phyloP scores from a whole-genome alignment of 2,888 invertebrate species.

The Meganola albula region DNA sequence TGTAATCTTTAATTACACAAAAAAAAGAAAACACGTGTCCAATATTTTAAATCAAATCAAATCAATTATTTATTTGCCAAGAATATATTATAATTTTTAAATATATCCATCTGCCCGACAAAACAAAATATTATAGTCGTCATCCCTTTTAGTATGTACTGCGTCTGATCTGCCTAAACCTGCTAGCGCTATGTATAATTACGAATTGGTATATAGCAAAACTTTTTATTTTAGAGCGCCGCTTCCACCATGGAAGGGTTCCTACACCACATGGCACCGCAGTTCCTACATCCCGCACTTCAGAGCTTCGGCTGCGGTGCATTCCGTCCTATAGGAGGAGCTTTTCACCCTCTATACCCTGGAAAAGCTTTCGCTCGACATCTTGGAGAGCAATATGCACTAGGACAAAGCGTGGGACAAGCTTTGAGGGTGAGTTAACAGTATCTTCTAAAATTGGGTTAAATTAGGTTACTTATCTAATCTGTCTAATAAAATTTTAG shows the following conservation, averaged over 20 bases:
- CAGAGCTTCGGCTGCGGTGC: conserved; percentile 75
- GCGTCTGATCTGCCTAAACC: too few species aligned
- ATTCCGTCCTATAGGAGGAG: conserved; percentile 70
- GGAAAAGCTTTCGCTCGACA: conserved; percentile 72
- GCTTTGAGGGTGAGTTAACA: conserved; percentile 56
- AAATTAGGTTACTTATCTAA: neutral
- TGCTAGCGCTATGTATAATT: neutral
- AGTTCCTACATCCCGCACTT: conserved; percentile 72
- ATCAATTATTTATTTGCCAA: too few species aligned
- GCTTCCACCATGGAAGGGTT: conserved; percentile 64
- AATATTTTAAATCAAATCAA: too few species aligned
- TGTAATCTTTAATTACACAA: too few species aligned
- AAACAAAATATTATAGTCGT: too few species aligned
- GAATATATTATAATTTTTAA: too few species aligned
- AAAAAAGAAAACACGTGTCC: too few species aligned
- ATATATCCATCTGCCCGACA: too few species aligned
- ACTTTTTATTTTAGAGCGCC: conserved; percentile 27
- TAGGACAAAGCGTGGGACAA: conserved; percentile 70
- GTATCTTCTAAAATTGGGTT: neutral
- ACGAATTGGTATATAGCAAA: neutral
- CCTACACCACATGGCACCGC: conserved; percentile 74
- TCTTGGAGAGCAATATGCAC: conserved; percentile 69
- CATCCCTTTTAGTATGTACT: too few species aligned
- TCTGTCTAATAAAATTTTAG: too few species aligned
- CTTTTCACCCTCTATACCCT: conserved; percentile 71